Base-by-base conservation (phyloP, 2,888 invertebrate species). In the Cheilosia vernalis region DNA sequence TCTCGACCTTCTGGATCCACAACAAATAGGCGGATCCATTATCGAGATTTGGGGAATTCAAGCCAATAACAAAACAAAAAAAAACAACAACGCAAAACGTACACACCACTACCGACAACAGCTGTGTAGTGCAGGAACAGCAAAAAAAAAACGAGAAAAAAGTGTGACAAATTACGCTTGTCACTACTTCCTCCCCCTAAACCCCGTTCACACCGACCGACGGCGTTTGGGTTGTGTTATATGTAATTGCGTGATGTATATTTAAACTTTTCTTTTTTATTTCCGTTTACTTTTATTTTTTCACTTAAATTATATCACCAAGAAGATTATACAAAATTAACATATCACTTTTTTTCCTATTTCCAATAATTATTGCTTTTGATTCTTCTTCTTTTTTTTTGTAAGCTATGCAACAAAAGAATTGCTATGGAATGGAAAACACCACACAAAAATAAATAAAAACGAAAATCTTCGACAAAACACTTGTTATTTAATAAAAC, bases 21-120 rank as follows among this genome's bases (percentile, higher is more conserved):
- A 89, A 89, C 90, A 90, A 89, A 89, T 87, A 87, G 91, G 91
- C 90, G 90, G 90, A 90, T 90, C 89, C 91, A 91, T 91, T 88
- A 88, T 89, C 81, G 85, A 81, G 81, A 67, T 81, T 67, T 58
- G 61, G 30, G 61, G 73, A 51, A 56, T 80, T 60, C 84, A 58
- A 53, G 49, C 37, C 37, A 37, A 37, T 13, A 37, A 37, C 10
- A 37, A 37, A 37, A 13, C n/a, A n/a, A 37, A 3, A 13, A 37
- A 13, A 30, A 30, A 30, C 6, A 30, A 10, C 37, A 37, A 37
- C 37, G 37, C 10, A 37, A 37, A 37, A 33, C 44, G 17, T 66
- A 72, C 55, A 56, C 60, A 56, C 61, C 77, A 63, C 66, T 81
- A 67, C 66, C 53, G 53, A 63, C 55, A 40, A 60, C 49, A 33